Conservation (phyloP, 2,888 invertebrate species). For the Tetrapedia diversipes region DNA sequence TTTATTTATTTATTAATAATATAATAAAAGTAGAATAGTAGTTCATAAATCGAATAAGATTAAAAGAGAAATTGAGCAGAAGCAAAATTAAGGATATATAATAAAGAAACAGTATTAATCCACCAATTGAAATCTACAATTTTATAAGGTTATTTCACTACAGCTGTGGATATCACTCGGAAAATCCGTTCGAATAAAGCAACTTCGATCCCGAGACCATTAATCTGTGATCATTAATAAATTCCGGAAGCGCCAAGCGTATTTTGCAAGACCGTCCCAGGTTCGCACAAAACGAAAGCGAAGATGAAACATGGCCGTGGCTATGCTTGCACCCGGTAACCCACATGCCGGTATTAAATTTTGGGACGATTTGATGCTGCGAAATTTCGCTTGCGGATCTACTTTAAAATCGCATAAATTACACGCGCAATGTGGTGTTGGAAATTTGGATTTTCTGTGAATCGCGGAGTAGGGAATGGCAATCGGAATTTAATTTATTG, state of each 20-base stretch:
- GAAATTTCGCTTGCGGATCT: conserved; percentile 31
- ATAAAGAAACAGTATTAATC: too few species aligned
- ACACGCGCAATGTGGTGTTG: conserved; percentile 11
- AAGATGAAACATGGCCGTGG: conserved; percentile 45
- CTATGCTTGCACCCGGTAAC: conserved; percentile 3
- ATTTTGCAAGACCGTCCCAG: conserved; percentile 27
- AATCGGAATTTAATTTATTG: conserved; percentile 11
- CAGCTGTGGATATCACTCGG: not conserved
- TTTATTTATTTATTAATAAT: too few species aligned
- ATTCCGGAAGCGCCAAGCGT: conserved; percentile 32
- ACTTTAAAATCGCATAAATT: conserved; percentile 46
- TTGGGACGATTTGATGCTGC: too few species aligned
- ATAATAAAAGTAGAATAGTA: too few species aligned
- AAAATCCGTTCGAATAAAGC: conserved; percentile 5
- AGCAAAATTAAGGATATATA: too few species aligned
- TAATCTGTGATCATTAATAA: conserved; percentile 46
- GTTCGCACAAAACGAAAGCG: conserved; percentile 9
- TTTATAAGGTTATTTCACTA: not conserved
- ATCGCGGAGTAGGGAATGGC: not conserved
- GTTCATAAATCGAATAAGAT: too few species aligned
- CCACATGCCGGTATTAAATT: too few species aligned
- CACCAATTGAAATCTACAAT: not conserved
- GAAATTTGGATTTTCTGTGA: conserved; percentile 7
- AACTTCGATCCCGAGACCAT: conserved; percentile 20
- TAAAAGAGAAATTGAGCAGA: too few species aligned